Base-by-base conservation (phyloP, 2,888 invertebrate species). In the Coleophora flavipennella region DNA sequence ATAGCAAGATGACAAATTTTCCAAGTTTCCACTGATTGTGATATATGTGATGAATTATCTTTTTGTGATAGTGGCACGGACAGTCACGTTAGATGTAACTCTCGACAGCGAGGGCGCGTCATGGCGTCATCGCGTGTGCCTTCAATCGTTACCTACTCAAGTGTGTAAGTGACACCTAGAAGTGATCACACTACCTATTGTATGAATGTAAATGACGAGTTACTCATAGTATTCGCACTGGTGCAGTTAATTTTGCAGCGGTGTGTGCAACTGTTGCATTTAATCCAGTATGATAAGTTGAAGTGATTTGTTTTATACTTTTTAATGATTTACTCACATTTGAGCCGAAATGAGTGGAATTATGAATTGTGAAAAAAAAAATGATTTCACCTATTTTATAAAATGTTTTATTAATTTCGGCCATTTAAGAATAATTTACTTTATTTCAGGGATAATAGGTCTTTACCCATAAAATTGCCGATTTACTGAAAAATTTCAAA, bases 1-100 rank as follows among this genome's bases (percentile, higher is more conserved):
- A n/a, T 29, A 29, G 4, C 11, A 33, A 13, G 13, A 13, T 51
- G 50, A 55, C 53, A 56, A 59, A 67, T 66, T n/a, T 67, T 62
- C 72, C 68, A 51, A 65, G 64, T 69, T 68, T 51, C 64, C 68
- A 66, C 75, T 53, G 65, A 73, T 72, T 80, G 81, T 81, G 81
- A 81, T 81, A 80, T 66, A 73, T 78, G 79, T 81, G 81, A 79
- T 79, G 68, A 60, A 78, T 4, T n/a, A 74, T 75, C 64, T 73
- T 67, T 70, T 74, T 81, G 81, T 83, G 81, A 83, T 83, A 83
- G 81, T 75, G 83, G 72, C 81, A 64, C 65, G 59, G 68, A 70
- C 72, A 60, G 79, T 77, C 80, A 74, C 81, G 77, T 74, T 78
- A 80, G 80, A 67, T 72, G 67, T 77, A 73, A 60, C 65, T 51